Percentiles rank a stretch among this genome's conserved stretches.
These are phyloP conservation scores for Leucosticte australis DNA, from an alignment of 2,113 vertebrate genomes.

Conservation along the genomic window DNA sequence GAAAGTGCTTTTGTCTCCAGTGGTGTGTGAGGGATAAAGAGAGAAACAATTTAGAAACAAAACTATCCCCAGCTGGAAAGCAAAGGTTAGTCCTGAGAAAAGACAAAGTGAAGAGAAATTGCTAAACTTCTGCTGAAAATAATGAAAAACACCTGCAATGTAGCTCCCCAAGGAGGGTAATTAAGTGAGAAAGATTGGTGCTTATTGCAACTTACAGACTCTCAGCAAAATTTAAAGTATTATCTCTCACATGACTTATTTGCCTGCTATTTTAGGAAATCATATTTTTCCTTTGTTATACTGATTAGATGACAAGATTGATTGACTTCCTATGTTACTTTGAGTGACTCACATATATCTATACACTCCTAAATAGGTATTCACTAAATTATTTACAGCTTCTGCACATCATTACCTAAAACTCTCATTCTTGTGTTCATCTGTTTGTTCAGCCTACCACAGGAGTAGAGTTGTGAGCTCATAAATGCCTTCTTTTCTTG, in stretches of 20 bases:
- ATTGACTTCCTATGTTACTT: background rate
- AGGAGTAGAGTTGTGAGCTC: background rate
- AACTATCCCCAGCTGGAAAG: conserved; percentile 23
- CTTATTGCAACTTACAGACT: conserved; percentile 13
- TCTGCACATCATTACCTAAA: background rate
- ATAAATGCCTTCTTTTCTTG: background rate
- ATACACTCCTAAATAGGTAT: background rate
- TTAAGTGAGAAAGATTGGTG: conserved; percentile 19
- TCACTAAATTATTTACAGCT: background rate
- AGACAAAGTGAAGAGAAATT: background rate
- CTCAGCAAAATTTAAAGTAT: conserved; percentile 11
- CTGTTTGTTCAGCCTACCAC: background rate
- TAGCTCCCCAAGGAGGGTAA: conserved; percentile 17
- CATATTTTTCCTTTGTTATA: conserved; percentile 23
- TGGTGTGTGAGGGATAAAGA: background rate
- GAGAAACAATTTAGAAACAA: background rate
- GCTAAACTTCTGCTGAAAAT: conserved; percentile 27
- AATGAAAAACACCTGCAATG: conserved; percentile 9
- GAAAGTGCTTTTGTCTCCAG: background rate
- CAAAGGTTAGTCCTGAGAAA: conserved; percentile 21
- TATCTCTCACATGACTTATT: conserved; percentile 12
- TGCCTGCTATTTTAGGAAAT: conserved; percentile 42
- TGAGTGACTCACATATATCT: background rate
- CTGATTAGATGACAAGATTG: conserved; percentile 13
- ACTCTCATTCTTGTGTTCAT: background rate